Evolutionary conservation across 2,888 invertebrate genomes (phyloP), one percentile per base, ranked within the genome.

Genomic region (Cataglyphis altisquamis): DNA sequence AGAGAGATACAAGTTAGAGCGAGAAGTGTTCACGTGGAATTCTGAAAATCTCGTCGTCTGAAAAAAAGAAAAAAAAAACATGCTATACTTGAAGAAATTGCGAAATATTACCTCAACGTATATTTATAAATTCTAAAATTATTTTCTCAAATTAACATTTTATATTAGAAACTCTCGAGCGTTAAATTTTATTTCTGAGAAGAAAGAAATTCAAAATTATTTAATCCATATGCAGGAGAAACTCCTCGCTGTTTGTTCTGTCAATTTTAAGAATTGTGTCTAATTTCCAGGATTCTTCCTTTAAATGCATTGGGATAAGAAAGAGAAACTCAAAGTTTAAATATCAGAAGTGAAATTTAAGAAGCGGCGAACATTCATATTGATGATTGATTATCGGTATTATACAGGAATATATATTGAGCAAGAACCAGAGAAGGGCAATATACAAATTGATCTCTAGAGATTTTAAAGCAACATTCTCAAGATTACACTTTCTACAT

Each of bases 391-490:
- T 57, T 39, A 72, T 72, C 39, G 60, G 57, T 60, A 55, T 60
- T 72, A 25, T 39, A 10, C 39, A 55, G 48, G 18, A 5, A 48
- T 8, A 60, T 39, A 10, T 25, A 10, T 25, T 18, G 57, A 25
- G 18, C 0, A 25, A 57, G 39, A 72, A 25, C 72, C 10, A 39
- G 10, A 18, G 39, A 72, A 25, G 57, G 39, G 57, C 57, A 21
- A 21, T 21, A 3, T 18, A 39, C 39, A 60, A 29, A 39, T 12
- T 18, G 36, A 60, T 72, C 39, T 57, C 25, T 25, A 5, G 6
- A 72, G 39, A 57, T 72, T 72, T 39, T 39, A 39, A 12, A 60
- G 72, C 60, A 60, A 10, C 39, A 10, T 10, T 57, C 25, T 57
- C 39, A 29, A 60, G 39, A 72, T 57, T 57, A 52, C 8, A 39